These are phyloP conservation scores for Mamestra configurata DNA, from an alignment of 1,140 invertebrate species.

Conservation along the genomic window DNA sequence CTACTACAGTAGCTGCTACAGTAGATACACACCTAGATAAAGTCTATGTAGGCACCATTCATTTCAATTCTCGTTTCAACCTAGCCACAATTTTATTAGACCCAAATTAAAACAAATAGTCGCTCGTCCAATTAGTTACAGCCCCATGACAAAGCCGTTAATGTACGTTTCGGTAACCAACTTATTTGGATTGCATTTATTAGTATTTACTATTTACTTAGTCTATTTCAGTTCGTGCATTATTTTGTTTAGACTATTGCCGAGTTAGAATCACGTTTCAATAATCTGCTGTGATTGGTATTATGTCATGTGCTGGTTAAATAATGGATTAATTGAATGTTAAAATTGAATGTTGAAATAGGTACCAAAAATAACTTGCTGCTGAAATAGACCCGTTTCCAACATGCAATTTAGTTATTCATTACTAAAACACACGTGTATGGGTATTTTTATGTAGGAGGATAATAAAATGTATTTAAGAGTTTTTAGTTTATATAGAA, in stretches of 20 bases:
- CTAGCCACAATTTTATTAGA: constrained; percentile 7
- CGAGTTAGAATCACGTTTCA: constrained; percentile 16
- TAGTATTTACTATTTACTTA: constrained; percentile 25
- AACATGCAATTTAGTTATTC: no score
- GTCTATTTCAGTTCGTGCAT: not conserved
- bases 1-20: no score
- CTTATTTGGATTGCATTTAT: constrained; percentile 34
- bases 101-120: constrained; percentile 23
- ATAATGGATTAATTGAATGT: constrained; percentile 1
- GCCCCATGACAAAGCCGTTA: constrained; percentile 29
- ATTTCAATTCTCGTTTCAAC: not conserved
- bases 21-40: no score
- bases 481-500: no score
- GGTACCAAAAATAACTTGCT: not conserved
- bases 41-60: not conserved
- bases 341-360: not conserved
- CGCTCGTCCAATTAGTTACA: constrained; percentile 12
- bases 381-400: no score
- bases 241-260: constrained; percentile 28
- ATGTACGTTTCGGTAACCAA: constrained; percentile 36
- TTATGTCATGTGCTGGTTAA: constrained; percentile 9
- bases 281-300: constrained; percentile 29
- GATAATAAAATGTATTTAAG: no score
- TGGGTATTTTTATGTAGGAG: no score
- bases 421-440: no score